Evolutionary conservation across 2,113 vertebrate genomes (phyloP).

Genomic region (Brachyistius frenatus): DNA sequence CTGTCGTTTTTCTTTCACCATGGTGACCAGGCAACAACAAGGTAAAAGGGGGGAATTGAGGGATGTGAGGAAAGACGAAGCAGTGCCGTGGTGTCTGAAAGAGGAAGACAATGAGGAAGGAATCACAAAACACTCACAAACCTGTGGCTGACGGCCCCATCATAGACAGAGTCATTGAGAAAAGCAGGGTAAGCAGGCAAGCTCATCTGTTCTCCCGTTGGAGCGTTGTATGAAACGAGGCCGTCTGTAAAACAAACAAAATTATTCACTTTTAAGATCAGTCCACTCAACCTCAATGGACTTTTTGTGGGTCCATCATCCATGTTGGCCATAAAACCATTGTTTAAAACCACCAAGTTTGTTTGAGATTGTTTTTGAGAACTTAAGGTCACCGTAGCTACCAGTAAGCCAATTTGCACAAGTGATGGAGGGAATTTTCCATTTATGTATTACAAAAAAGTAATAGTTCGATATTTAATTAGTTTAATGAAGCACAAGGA

Average conservation of each 20-base stretch:
- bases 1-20: constrained; percentile 61
- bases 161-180: constrained; percentile 96
- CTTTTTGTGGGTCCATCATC: not conserved
- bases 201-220: constrained; percentile 90
- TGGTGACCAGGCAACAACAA: constrained; percentile 71
- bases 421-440: constrained; percentile 15
- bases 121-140: constrained; percentile 64
- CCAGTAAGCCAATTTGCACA: not conserved
- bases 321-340: not conserved
- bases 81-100: constrained; percentile 1
- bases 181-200: constrained; percentile 85
- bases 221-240: constrained; percentile 93
- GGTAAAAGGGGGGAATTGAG: not conserved
- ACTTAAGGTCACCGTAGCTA: not conserved
- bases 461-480: not conserved
- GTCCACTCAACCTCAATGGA: not conserved
- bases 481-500: not conserved
- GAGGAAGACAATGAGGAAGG: not conserved
- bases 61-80: not conserved
- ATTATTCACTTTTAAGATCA: not conserved
- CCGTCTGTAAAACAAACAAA: constrained; percentile 85
- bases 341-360: constrained; percentile 24
- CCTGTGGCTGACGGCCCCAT: constrained; percentile 94
- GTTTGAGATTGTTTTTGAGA: constrained; percentile 9
- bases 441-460: not conserved